phyloP scores from a whole-genome alignment of 1,140 invertebrate species.

The Pseudobourletiella spinata region DNA sequence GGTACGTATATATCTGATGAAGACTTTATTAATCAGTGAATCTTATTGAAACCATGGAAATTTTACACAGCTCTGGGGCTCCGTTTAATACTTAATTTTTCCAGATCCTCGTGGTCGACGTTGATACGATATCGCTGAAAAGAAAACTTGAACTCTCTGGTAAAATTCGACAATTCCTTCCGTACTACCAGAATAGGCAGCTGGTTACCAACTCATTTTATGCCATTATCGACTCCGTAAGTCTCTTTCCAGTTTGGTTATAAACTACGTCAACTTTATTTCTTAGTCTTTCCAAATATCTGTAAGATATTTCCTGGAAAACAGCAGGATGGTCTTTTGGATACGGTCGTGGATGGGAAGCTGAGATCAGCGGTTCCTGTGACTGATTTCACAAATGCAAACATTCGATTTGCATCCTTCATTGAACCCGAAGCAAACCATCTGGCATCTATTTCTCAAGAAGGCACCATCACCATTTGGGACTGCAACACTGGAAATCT shows the following conservation, averaged over 20 bases:
- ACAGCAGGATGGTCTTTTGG: conserved; percentile 10
- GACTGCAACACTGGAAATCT: conserved; percentile 18
- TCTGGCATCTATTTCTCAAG: conserved; percentile 14
- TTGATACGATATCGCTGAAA: conserved; percentile 2
- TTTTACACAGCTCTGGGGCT: too few species aligned
- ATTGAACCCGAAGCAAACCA: conserved; percentile 26
- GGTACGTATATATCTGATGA: too few species aligned
- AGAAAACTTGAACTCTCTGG: neutral
- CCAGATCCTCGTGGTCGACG: neutral
- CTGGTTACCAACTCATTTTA: conserved; percentile 12
- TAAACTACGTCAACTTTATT: too few species aligned
- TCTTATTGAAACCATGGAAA: too few species aligned
- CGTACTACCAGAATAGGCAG: neutral
- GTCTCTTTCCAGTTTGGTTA: too few species aligned
- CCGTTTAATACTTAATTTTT: too few species aligned
- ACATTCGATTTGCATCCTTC: conserved; percentile 21
- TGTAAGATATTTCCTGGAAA: too few species aligned
- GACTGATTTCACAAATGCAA: conserved; percentile 13
- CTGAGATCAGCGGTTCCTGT: conserved; percentile 2
- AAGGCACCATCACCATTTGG: conserved; percentile 18
- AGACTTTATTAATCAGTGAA: too few species aligned
- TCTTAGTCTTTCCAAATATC: too few species aligned
- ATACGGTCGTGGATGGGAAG: conserved; percentile 7
- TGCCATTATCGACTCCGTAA: conserved; percentile 21
- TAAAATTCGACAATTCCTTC: neutral